Base-by-base conservation (phyloP, 1,140 invertebrate species). In the Brevipalpus yothersi region DNA sequence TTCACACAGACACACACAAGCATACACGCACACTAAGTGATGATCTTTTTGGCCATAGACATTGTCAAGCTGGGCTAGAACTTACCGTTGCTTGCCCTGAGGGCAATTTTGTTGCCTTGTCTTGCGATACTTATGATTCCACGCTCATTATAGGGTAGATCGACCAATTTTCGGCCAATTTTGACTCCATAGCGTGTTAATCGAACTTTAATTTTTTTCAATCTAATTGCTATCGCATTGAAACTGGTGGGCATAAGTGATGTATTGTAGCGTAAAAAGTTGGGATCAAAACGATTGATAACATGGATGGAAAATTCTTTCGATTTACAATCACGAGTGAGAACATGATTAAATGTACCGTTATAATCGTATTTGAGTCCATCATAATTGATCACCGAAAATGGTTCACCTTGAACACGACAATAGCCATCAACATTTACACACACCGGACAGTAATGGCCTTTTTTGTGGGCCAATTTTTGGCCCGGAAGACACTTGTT, bases 301-400 rank as follows among this genome's bases (percentile, higher is more conserved):
- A 93, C 83, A 59, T 86, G 78, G 62, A 93, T 82, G 5, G 83
- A 84, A 67, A 93, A 93, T 13, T 63, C 64, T 59, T 68, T 76
- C 51, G 77, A 78, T 5, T 74, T 68, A 66, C 87, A 92, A 71
- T 93, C 88, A 41, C 84, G 76, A 8, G 78, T 78, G 53, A 93
- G 69, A 56, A 87, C 79, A 68, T 93, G 93, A 70, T 90, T 90
- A 71, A 89, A 93, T 0, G 84, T 79, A 13, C 86, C 86, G 71
- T 89, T 86, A 68, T 92, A 93, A 67, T 82, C 89, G 68, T 84
- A 88, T 61, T 86, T 84, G 66, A 83, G 82, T 19, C 88, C 88
- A 67, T 94, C 90, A 69, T 92, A 94, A 8, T 87, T 91, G 93
- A 68, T 93, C 87, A 0, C 40, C 87, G 87, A 23, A 78, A 76